A percentile compares a stretch with the other conserved stretches of the same genome.
Evolutionary conservation across 1,140 invertebrate genomes (phyloP).

Genomic region (Holcopasites calliopsidis): DNA sequence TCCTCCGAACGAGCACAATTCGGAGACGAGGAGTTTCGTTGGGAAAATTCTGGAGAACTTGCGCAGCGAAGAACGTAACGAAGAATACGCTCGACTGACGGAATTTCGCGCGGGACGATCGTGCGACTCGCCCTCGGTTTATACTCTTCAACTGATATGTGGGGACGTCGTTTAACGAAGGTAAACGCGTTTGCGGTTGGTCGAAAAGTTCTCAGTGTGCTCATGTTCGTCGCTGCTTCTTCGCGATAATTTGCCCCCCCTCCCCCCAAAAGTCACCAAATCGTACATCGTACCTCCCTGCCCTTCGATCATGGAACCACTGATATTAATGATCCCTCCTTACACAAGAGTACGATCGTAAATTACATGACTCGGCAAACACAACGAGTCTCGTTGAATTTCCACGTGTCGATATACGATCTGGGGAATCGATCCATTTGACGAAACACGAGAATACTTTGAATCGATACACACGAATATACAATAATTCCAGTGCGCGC

Average conservation of each 20-base stretch:
- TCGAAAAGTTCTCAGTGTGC: conserved; percentile 46
- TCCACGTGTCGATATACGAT: no score
- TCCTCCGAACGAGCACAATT: no score
- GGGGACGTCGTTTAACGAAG: conserved; percentile 39
- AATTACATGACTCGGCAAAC: no score
- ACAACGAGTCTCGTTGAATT: no score
- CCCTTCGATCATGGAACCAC: no score
- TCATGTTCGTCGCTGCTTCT: not conserved
- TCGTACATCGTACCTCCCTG: no score
- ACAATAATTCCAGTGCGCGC: conserved; percentile 39
- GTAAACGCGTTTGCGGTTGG: conserved; percentile 61
- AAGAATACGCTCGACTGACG: conserved; percentile 45
- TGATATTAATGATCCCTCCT: no score
- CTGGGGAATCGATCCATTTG: no score
- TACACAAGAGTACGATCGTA: no score
- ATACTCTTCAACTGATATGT: conserved; percentile 67
- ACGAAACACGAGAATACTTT: no score
- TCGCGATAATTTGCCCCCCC: not conserved
- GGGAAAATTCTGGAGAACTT: not conserved
- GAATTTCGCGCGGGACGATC: conserved; percentile 44
- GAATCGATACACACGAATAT: conserved; percentile 46
- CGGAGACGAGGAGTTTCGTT: no score
- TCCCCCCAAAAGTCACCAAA: no score
- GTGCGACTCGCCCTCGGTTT: conserved; percentile 34
- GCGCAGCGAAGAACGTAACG: conserved; percentile 33